Evolutionary conservation across 2,113 vertebrate genomes (phyloP), one percentile per base, ranked within the genome.

Genomic region (Cygnus buccinator): DNA sequence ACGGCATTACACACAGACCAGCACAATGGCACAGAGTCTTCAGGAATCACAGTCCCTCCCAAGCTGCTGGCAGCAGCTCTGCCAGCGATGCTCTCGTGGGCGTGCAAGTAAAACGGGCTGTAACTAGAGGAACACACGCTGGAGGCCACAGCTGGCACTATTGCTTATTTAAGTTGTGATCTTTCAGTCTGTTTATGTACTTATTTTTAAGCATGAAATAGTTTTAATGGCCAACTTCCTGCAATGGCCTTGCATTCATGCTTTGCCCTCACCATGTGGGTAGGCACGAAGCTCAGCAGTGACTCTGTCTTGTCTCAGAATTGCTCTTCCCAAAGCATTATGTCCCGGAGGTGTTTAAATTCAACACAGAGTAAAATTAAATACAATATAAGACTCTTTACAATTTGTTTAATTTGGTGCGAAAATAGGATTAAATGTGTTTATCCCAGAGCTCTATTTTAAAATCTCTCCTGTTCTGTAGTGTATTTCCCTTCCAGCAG

Each of bases 361-460:
- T 81, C 31, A 95, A 62, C 62, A 87, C 58, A 52, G 70, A 54
- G 33, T 93, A 88, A 83, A 92, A 79, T 75, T 50, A 79, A 91
- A 48, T 92, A 13, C 29, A 57, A 41, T 76, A 39, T 65, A 83
- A 78, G 55, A 58, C 62, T 90, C 26, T 93, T 85, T 39, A 73
- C 9, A 87, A 57, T 82, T 87, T 90, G 15, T 54, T 88, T 48
- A 10, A 88, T 90, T 84, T 73, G 33, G 77, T 62, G 13, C 33
- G 46, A n/a, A 88, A 92, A 83, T 62, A 14, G 0, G 31, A 78
- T 90, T 89, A 82, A 87, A 76, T 48, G 29, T 68, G 41, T 41
- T 88, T 79, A 82, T 57, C 48, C 39, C 41, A 68, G 50, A 90
- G 43, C 43, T 91, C 54, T 86, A 52, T 33, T 44, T 94, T 87